Percentiles rank a stretch among this genome's conserved stretches.
phyloP scores from a whole-genome alignment of 1,140 invertebrate genomes.

The Mycetomoellerius zeteki region DNA sequence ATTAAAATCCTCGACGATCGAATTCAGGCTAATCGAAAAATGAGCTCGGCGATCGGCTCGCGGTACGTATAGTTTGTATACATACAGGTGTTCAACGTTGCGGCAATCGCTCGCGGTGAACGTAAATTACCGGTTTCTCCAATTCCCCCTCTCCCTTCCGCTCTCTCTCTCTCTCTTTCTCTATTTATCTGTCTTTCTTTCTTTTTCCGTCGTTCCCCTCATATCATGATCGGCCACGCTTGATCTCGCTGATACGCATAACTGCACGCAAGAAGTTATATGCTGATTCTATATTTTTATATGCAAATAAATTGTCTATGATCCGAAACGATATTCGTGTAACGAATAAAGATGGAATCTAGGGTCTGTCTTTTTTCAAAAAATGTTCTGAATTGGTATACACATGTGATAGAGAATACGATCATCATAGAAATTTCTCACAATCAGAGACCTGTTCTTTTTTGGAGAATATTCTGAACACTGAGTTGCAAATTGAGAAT shows the following conservation, averaged over 20 bases:
- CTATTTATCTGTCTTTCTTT: slow-evolving; percentile 32
- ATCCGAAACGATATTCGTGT: slow-evolving; percentile 29
- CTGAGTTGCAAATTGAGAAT: no score
- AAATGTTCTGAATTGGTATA: no score
- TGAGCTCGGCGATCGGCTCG: slow-evolving; percentile 16
- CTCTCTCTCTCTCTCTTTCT: slow-evolving; percentile 35
- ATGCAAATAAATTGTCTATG: slow-evolving; percentile 31
- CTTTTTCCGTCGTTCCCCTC: slow-evolving; percentile 17
- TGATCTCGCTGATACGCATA: slow-evolving; percentile 35
- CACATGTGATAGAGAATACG: no score
- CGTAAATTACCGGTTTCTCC: slow-evolving; percentile 80
- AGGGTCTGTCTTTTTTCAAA: no score
- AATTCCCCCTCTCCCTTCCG: slow-evolving; percentile 61
- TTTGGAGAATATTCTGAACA: no score
- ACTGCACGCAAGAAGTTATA: slow-evolving; percentile 5
- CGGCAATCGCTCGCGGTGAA: slow-evolving; percentile 70
- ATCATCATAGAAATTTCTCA: no score
- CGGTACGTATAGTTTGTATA: slow-evolving; percentile 54
- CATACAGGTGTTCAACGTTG: slow-evolving; percentile 76
- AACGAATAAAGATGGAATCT: slow-evolving; percentile 5
- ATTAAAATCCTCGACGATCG: slow-evolving; percentile 47
- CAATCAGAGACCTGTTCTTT: no score
- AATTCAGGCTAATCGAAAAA: slow-evolving; percentile 58
- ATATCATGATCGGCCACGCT: slow-evolving; percentile 61
- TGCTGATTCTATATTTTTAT: slow-evolving; percentile 8